Percentiles rank a stretch among this genome's conserved stretches.
Conservation (phyloP, 2,888 invertebrate species). For the Tupiocoris notatus region DNA sequence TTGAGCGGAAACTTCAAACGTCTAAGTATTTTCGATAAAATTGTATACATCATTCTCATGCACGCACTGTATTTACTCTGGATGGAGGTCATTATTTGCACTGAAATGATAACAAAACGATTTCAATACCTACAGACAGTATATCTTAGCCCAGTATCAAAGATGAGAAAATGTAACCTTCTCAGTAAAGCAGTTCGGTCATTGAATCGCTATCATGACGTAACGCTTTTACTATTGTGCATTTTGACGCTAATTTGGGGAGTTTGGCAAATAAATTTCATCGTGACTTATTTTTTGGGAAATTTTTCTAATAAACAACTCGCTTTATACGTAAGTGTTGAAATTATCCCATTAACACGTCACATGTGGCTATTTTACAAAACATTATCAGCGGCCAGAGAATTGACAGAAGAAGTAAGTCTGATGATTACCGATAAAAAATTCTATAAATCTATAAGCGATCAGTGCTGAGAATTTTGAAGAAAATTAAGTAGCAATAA, state of each 20-base stretch:
- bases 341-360: not conserved
- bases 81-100: not conserved
- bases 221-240: not conserved
- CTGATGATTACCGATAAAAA: no score
- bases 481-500: no score
- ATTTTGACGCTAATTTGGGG: not conserved
- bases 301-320: no score
- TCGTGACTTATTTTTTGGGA: no score
- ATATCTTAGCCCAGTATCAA: not conserved
- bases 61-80: not conserved
- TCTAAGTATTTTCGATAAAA: no score
- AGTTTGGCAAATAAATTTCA: not conserved
- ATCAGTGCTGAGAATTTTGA: no score
- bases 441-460: no score
- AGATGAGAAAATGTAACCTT: not conserved
- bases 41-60: not conserved
- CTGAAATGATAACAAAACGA: not conserved
- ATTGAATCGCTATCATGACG: not conserved
- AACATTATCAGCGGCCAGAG: not conserved
- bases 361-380: not conserved
- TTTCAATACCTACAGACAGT: not conserved
- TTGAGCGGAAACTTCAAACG: no score
- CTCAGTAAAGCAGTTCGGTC: not conserved
- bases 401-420: not conserved
- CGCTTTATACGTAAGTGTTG: no score